A percentile compares a stretch with the other conserved stretches of the same genome.
phyloP scores from a whole-genome alignment of 2,888 invertebrate genomes.

The Balanococcus diminutus region DNA sequence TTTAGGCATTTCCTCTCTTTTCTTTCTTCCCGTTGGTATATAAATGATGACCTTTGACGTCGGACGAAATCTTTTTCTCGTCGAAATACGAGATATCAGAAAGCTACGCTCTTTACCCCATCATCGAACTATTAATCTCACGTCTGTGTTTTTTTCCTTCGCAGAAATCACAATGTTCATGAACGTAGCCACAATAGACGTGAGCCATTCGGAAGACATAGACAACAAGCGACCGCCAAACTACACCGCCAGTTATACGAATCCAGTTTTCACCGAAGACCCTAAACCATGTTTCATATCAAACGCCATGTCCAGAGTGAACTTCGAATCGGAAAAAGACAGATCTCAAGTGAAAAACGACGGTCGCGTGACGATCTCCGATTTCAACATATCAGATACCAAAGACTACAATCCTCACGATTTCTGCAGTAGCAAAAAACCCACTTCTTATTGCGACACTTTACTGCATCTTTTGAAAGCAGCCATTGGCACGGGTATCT shows the following conservation, averaged over 20 bases:
- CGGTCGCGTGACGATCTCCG: constrained; percentile 1
- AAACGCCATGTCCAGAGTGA: background rate
- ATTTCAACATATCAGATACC: constrained; percentile 10
- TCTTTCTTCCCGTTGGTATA: background rate
- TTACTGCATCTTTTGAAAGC: constrained; percentile 86
- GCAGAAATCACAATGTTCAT: background rate
- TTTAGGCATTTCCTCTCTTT: background rate
- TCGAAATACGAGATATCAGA: background rate
- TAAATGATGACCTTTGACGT: too few species aligned
- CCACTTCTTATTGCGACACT: constrained; percentile 79
- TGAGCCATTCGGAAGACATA: background rate
- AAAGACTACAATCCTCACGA: constrained; percentile 70
- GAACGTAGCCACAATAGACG: constrained; percentile 36
- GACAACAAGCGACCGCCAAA: background rate
- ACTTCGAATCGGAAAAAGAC: background rate
- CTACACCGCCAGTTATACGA: background rate
- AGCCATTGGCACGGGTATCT: constrained; percentile 87
- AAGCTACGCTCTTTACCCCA: background rate
- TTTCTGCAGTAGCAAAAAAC: constrained; percentile 72
- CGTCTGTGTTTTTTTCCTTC: background rate
- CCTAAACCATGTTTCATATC: background rate
- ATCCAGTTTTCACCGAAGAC: constrained; percentile 35
- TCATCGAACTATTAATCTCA: background rate
- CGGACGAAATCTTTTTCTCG: background rate
- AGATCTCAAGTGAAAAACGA: background rate